These are phyloP conservation scores for Solen grandis DNA, from an alignment of 1,140 invertebrate genomes.

Conservation along the genomic window DNA sequence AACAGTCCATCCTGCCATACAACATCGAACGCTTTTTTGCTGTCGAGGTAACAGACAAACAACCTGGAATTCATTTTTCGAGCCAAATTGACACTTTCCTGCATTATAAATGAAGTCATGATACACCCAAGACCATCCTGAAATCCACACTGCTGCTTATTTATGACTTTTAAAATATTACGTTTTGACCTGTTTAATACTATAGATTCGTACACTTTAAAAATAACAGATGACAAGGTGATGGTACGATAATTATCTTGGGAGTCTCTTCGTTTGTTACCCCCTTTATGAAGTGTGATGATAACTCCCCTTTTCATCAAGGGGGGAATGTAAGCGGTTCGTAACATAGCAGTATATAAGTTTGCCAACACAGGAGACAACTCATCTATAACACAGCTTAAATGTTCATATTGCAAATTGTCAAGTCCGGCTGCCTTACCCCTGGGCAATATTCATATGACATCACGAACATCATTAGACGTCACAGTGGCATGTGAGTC, in stretches of 20 bases:
- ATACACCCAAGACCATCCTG: neutral
- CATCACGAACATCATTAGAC: too few relatives aligned
- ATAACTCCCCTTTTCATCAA: neutral
- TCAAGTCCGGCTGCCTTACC: too few relatives aligned
- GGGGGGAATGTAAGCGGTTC: neutral
- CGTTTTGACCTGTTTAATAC: neutral
- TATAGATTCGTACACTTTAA: neutral
- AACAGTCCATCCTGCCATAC: constrained; percentile 27
- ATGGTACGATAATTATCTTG: neutral
- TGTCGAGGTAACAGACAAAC: constrained; percentile 15
- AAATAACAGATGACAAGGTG: neutral
- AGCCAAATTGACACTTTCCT: constrained; percentile 1
- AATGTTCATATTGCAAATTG: too few relatives aligned
- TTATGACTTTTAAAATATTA: too few relatives aligned
- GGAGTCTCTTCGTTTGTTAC: neutral
- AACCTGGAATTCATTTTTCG: neutral
- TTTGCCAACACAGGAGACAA: too few relatives aligned
- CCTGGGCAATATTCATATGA: too few relatives aligned
- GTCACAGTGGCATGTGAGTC: neutral
- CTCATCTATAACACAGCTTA: too few relatives aligned
- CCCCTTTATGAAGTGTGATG: neutral
- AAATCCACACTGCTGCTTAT: neutral
- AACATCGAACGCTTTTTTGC: neutral
- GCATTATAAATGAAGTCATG: constrained; percentile 21
- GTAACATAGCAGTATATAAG: too few relatives aligned